These are phyloP conservation scores for Helicolenus hilgendorfi DNA, from an alignment of 2,797 vertebrate species.

Conservation along the genomic window DNA sequence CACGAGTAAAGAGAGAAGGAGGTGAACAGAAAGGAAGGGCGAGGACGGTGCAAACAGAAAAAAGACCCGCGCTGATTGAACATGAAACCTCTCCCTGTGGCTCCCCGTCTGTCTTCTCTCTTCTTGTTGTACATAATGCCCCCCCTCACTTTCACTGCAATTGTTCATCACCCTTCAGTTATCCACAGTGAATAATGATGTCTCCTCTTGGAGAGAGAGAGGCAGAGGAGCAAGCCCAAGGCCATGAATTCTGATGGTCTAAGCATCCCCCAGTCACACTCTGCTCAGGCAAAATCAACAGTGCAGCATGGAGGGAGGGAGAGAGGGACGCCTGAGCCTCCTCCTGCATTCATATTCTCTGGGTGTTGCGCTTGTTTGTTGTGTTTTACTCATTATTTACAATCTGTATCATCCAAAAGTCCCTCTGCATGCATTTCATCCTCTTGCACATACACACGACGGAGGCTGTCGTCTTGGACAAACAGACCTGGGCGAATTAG, in stretches of 20 bases:
- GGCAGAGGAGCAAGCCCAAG: conserved; percentile 63
- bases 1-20: conserved; percentile 7
- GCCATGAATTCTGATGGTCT: conserved; percentile 78
- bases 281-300: conserved; percentile 61
- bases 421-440: conserved; percentile 1
- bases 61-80: conserved; percentile 52
- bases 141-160: conserved; percentile 52
- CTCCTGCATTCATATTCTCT: conserved; percentile 32
- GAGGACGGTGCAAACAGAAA: conserved; percentile 9
- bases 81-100: conserved; percentile 72
- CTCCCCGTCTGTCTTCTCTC: conserved; percentile 48
- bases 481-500: conserved; percentile 52
- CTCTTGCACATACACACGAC: neutral
- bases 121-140: conserved; percentile 65
- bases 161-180: conserved; percentile 75
- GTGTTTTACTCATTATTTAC: conserved; percentile 69
- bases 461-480: conserved; percentile 10
- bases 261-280: conserved; percentile 62
- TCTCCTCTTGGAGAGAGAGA: conserved; percentile 64
- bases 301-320: neutral
- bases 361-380: conserved; percentile 50
- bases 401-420: conserved; percentile 56
- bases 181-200: conserved; percentile 79
- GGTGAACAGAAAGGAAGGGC: conserved; percentile 4
- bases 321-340: neutral